Evolutionary conservation across 1,140 invertebrate genomes (phyloP).

Genomic region (Lepidurus apus): DNA sequence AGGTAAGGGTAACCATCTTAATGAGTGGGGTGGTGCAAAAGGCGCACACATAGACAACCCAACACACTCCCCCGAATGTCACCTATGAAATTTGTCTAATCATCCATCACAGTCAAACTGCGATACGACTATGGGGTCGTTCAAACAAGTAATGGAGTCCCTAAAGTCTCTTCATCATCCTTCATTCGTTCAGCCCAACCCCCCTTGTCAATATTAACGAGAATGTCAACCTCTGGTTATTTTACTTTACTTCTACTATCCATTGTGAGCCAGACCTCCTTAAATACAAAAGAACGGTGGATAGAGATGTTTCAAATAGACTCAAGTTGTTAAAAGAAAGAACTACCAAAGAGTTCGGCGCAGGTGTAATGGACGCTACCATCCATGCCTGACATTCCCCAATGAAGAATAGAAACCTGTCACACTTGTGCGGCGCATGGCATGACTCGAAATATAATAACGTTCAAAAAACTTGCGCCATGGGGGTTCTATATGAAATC

Average conservation of each 20-base stretch:
- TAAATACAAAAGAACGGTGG: neutral
- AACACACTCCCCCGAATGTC: neutral
- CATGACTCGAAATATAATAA: too few relatives aligned
- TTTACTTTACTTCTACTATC: neutral
- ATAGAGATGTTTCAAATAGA: neutral
- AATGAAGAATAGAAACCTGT: too few relatives aligned
- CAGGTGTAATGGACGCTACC: too few relatives aligned
- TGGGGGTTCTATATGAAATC: too few relatives aligned
- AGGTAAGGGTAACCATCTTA: neutral
- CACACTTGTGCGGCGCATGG: too few relatives aligned
- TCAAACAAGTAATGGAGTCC: neutral
- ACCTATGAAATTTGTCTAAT: slow-evolving; percentile 2
- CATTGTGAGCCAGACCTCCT: neutral
- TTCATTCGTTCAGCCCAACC: neutral
- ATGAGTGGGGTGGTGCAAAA: neutral
- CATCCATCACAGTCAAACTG: slow-evolving; percentile 8
- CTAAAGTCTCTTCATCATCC: slow-evolving; percentile 7
- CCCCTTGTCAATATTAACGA: neutral
- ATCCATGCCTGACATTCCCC: too few relatives aligned
- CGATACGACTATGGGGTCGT: neutral
- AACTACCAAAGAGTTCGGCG: too few relatives aligned
- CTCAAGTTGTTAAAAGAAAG: too few relatives aligned
- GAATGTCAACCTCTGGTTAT: neutral
- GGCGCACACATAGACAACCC: neutral
- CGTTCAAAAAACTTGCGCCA: too few relatives aligned